Evolutionary conservation across 2,888 invertebrate species (phyloP), one percentile per base, ranked within the genome.

Genomic region (Linyphia triangularis): DNA sequence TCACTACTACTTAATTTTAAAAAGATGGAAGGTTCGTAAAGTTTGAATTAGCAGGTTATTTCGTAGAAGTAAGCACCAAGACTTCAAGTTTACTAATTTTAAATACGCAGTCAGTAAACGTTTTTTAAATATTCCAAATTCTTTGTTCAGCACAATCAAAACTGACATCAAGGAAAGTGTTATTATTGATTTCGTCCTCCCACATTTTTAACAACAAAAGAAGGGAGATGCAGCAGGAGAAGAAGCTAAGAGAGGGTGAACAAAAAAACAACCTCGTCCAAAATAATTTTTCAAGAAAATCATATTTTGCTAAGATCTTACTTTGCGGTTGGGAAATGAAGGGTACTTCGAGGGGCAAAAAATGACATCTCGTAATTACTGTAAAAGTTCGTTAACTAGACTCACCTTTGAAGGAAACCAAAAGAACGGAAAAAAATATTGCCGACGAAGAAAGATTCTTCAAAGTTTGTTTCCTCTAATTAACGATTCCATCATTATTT

Each of bases 401-500:
- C 72, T 73, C 81, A 81, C 57, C 84, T 85, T 85, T 85, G 77
- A 77, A 77, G 57, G 40, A 65, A 57, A 57, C 6, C 33, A 33
- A 65, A 30, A 22, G 33, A 70, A 51, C 22, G 24, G n/a, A 67
- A 75, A 75, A 84, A 57, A 61, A 61, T 7, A 16, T 22, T 37
- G 40, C 10, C 24, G 43, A 33, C 24, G 22, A 69, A 72, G 37
- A 82, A 72, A 82, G 72, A 70, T 59, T 72, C 43, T 61, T 63
- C 59, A 61, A 86, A 88, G 86, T 88, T 88, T 88, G 86, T 67
- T 73, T 88, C 69, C 86, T 81, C 67, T 88, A 88, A 88, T 88
- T 88, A 88, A 88, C 67, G 86, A 88, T 88, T 88, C 73, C 73
- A 88, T 88, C 86, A 88, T 88, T 88, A 88, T 88, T 88, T 82